phyloP scores from a whole-genome alignment of 2,888 invertebrate species.

The Acholoe squamosa region DNA sequence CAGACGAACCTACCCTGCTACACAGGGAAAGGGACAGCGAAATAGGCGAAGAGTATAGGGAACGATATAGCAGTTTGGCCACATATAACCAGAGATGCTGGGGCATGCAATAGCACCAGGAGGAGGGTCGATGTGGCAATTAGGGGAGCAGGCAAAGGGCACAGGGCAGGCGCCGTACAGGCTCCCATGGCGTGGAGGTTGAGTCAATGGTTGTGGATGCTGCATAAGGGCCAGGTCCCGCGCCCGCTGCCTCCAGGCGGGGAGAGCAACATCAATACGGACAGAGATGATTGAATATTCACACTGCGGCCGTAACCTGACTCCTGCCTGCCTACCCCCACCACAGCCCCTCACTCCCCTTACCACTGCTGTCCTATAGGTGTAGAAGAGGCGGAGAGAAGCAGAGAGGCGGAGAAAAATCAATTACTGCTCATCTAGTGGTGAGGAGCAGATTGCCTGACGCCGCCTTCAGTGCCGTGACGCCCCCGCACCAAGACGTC shows the following conservation, averaged over 20 bases:
- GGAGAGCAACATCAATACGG: slow-evolving; percentile 22
- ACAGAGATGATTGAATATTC: slow-evolving; percentile 52
- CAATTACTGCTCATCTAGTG: background rate
- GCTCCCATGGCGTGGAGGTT: background rate
- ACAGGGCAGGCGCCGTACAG: background rate
- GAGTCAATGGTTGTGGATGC: background rate
- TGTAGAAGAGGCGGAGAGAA: background rate
- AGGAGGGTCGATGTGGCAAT: background rate
- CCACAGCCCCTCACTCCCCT: slow-evolving; percentile 17
- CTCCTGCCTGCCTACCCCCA: slow-evolving; percentile 9
- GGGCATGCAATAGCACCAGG: background rate
- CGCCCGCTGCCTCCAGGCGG: background rate
- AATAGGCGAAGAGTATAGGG: too few species aligned
- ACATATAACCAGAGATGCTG: background rate
- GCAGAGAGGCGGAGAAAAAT: slow-evolving; percentile 30
- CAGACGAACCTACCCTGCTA: too few species aligned
- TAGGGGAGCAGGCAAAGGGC: too few species aligned
- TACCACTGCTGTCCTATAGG: background rate
- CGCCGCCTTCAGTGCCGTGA: background rate
- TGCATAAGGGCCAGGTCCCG: background rate
- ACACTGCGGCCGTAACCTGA: slow-evolving; percentile 35
- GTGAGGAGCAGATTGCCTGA: background rate
- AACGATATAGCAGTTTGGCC: too few species aligned
- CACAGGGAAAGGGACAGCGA: too few species aligned
- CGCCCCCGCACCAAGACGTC: background rate